These are phyloP conservation scores for Oscheius sp. DNA, from an alignment of 2,888 invertebrate species.

Conservation along the genomic window DNA sequence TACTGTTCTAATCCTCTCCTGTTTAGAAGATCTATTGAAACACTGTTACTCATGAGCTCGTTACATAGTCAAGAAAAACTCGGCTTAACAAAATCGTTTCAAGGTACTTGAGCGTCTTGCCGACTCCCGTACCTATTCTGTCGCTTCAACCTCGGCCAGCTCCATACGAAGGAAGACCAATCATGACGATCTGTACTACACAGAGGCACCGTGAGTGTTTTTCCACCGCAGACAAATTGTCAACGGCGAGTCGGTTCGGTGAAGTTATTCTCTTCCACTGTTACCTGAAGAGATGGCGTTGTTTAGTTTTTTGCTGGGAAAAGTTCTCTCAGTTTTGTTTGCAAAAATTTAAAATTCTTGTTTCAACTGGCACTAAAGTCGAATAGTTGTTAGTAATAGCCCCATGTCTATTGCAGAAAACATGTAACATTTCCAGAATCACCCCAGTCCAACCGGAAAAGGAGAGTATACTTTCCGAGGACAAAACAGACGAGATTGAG, in stretches of 20 bases:
- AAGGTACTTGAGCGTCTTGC: constrained; percentile 12
- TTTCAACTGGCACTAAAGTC: too few species aligned
- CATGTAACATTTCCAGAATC: constrained; percentile 2
- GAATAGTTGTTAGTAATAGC: too few species aligned
- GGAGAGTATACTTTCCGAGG: background rate
- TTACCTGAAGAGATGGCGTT: too few species aligned
- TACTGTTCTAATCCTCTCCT: too few species aligned
- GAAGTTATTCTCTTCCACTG: too few species aligned
- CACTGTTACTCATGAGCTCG: too few species aligned
- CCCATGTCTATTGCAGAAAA: too few species aligned
- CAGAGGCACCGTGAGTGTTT: constrained; percentile 27
- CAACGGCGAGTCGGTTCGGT: too few species aligned
- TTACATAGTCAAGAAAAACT: background rate
- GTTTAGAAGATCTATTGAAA: too few species aligned
- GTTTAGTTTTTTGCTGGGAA: too few species aligned
- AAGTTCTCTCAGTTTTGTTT: too few species aligned
- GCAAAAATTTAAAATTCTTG: too few species aligned
- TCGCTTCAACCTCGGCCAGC: constrained; percentile 8
- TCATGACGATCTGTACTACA: constrained; percentile 17
- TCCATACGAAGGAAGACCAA: constrained; percentile 14
- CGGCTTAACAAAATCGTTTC: background rate
- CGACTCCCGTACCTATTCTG: constrained; percentile 17
- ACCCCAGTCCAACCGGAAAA: constrained; percentile 8
- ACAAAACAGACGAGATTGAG: background rate
- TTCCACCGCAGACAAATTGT: background rate